Percentiles rank a stretch among this genome's conserved stretches.
These are phyloP conservation scores for Megaceryle alcyon DNA, from an alignment of 2,797 vertebrate species.

Conservation along the genomic window DNA sequence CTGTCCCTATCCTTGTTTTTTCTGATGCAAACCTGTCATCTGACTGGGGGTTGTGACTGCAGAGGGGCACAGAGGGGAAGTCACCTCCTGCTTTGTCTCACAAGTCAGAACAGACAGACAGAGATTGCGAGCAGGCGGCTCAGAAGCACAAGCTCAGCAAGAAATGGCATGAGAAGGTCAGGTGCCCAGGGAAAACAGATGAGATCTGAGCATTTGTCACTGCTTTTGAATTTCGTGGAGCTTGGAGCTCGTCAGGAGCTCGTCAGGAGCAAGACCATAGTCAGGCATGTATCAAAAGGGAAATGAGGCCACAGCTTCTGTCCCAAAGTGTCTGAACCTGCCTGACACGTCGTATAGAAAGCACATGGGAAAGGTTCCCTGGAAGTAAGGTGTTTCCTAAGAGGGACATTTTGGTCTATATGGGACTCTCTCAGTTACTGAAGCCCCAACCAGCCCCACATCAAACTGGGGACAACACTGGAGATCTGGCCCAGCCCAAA, in stretches of 20 bases:
- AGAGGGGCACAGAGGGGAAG: not conserved
- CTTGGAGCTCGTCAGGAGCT: fast-evolving
- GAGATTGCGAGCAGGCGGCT: fast-evolving
- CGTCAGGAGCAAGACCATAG: not conserved
- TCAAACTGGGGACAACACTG: fast-evolving
- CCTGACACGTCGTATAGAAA: fast-evolving
- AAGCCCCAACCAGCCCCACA: not conserved
- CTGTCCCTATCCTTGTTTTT: not conserved
- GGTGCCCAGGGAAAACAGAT: not conserved
- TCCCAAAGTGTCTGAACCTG: not conserved
- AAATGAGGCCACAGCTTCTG: not conserved
- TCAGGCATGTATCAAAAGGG: not conserved
- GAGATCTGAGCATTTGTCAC: not conserved
- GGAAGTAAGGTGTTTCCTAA: not conserved
- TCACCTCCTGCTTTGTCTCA: fast-evolving
- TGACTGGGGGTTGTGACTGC: not conserved
- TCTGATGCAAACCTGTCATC: not conserved
- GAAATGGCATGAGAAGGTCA: not conserved
- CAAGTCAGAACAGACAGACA: not conserved
- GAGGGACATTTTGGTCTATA: not conserved
- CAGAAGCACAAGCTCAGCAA: not conserved
- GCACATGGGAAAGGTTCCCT: not conserved
- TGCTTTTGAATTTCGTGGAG: not conserved
- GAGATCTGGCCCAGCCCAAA: not conserved
- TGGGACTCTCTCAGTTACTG: not conserved